Evolutionary conservation across 1,140 invertebrate genomes (phyloP), one percentile per base, ranked within the genome.

Genomic region (Tetramorium alpestre): DNA sequence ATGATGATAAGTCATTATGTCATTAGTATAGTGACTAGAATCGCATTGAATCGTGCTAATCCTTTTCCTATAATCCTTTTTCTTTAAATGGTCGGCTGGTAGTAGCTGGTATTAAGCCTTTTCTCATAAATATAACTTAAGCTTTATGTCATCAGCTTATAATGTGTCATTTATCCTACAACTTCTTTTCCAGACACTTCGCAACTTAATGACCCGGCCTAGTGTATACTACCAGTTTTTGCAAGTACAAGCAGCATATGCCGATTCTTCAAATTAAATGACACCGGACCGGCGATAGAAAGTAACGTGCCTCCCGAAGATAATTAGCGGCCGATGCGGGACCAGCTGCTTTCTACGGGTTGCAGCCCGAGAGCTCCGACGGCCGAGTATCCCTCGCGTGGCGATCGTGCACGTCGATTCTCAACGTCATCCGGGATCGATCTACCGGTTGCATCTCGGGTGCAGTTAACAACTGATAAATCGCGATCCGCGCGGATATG

Each of bases 391-490:
- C 38, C 78, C 69, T 80, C 78, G 86, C 76, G 56, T 86, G 75
- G 25, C 78, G 88, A 85, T 89, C 85, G 88, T 76, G 58, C 41
- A 47, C 77, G 64, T 87, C 92, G 90, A 92, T 89, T 91, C 76
- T 89, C 78, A 88, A 58, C 77, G 75, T 84, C 69, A 86, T 78
- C 73, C 86, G 81, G 87, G 76, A 88, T 86, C 88, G 88, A 85
- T 88, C 76, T 60, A 22, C 73, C 64, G 62, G 78, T 93, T 90
- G 89, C 91, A 89, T 93, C 91, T 90, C 69, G 91, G 90, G 69
- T 88, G 90, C 91, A 90, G 87, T 67, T 67, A 51, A 90, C 90
- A 91, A 87, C 92, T 90, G 93, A 94, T 94, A 94, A 93, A 93
- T 93, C 92, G 93, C 92, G 91, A 67, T 60, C 64, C 60, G 91